Percentiles rank a stretch among this genome's conserved stretches.
These are phyloP conservation scores for Xestia rhomboidea DNA, from an alignment of 2,888 invertebrate species.

Conservation along the genomic window DNA sequence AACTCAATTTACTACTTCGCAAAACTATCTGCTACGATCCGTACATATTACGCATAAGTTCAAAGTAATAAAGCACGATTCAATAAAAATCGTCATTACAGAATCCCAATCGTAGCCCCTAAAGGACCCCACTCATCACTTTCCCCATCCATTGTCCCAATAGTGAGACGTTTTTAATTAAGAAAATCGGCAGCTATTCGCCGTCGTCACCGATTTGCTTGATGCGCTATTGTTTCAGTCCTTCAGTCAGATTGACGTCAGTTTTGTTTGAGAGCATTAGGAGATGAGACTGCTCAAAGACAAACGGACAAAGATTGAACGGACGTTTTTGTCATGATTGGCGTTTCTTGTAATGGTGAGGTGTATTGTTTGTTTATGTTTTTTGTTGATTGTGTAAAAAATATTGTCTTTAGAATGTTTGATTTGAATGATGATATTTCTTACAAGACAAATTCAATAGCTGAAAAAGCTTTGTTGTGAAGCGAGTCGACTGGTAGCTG, in stretches of 20 bases:
- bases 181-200: constrained; percentile 83
- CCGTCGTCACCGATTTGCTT: constrained; percentile 83
- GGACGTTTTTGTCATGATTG: constrained; percentile 43
- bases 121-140: constrained; percentile 45
- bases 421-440: constrained; percentile 4
- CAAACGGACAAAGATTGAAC: constrained; percentile 50
- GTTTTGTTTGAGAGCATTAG: constrained; percentile 82
- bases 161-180: constrained; percentile 89
- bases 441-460: not conserved
- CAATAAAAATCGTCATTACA: constrained; percentile 7
- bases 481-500: not conserved
- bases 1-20: too few species aligned
- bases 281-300: constrained; percentile 73
- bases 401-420: not conserved
- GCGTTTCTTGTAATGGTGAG: constrained; percentile 37
- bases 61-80: not conserved
- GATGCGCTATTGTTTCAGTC: constrained; percentile 79
- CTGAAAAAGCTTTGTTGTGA: not conserved
- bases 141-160: constrained; percentile 74
- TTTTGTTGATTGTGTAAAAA: constrained; percentile 6
- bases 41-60: not conserved
- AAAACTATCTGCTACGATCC: not conserved
- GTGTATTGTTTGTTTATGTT: constrained; percentile 28
- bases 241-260: constrained; percentile 76
- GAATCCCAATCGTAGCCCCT: constrained; percentile 31